A percentile compares a stretch with the other conserved stretches of the same genome.
Conservation (phyloP, 2,797 vertebrate genomes). For the Oreonectes daqikongensis region DNA sequence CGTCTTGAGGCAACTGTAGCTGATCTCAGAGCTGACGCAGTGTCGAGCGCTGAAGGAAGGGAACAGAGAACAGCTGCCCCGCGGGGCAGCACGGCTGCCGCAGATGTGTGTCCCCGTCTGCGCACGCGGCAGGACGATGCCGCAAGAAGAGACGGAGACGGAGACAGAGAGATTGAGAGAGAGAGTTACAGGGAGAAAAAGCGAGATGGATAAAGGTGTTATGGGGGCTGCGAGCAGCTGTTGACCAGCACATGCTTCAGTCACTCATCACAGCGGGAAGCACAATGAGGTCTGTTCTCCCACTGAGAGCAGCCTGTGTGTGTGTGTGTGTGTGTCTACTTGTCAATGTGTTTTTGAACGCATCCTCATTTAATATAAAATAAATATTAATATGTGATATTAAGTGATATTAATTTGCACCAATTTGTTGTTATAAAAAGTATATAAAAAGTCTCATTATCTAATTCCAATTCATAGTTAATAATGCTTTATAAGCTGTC, state of each 20-base stretch:
- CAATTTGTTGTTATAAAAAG: background rate
- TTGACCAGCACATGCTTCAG: constrained; percentile 79
- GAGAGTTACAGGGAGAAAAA: constrained; percentile 36
- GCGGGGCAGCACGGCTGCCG: constrained; percentile 33
- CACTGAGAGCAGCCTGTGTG: constrained; percentile 52
- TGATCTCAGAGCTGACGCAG: constrained; percentile 41
- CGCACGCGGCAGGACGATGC: constrained; percentile 10
- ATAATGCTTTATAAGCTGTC: too few species aligned
- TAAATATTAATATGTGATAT: background rate
- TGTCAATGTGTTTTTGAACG: background rate
- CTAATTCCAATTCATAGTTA: too few species aligned
- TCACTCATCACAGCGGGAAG: constrained; percentile 78
- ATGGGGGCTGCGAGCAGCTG: constrained; percentile 67
- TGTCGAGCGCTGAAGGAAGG: constrained; percentile 58
- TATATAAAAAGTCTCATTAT: background rate
- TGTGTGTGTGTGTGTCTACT: constrained; percentile 29
- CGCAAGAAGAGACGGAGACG: constrained; percentile 30
- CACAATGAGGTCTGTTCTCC: constrained; percentile 77
- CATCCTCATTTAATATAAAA: constrained; percentile 16
- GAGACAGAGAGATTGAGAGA: constrained; percentile 14
- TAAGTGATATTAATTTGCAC: background rate
- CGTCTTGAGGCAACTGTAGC: constrained; percentile 62
- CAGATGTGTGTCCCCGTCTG: constrained; percentile 31
- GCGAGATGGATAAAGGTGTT: constrained; percentile 29
- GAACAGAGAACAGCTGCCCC: constrained; percentile 75